phyloP scores from a whole-genome alignment of 2,888 invertebrate species.

The Cryptocephalus primarius region DNA sequence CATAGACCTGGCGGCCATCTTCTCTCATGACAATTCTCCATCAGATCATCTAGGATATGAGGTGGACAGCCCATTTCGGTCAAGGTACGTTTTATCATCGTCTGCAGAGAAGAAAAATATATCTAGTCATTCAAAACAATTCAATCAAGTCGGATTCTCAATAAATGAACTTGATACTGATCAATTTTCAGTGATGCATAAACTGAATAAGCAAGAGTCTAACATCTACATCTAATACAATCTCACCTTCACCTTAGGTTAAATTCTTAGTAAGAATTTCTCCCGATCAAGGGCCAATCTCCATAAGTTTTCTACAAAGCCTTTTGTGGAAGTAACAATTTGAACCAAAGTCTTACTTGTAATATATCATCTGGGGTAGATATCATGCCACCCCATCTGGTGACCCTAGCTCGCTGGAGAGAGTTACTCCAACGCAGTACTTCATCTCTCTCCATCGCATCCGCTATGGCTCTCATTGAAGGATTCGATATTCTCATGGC shows the following conservation, averaged over 20 bases:
- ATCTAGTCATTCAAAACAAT: not conserved
- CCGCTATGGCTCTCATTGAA: conserved; percentile 81
- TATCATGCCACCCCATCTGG: conserved; percentile 97
- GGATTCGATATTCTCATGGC: conserved; percentile 89
- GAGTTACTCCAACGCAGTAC: conserved; percentile 82
- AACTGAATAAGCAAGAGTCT: no score
- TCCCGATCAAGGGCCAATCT: no score
- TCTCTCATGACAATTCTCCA: conserved; percentile 95
- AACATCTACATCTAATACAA: no score
- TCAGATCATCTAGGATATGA: conserved; percentile 85
- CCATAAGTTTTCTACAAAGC: no score
- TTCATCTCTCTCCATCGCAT: conserved; percentile 91
- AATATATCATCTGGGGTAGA: conserved; percentile 92
- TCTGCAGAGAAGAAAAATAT: conserved; percentile 42
- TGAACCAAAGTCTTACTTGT: conserved; percentile 47
- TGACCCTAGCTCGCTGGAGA: conserved; percentile 74
- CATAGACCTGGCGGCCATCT: conserved; percentile 91
- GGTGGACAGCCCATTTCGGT: conserved; percentile 91
- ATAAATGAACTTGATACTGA: no score
- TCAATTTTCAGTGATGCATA: no score
- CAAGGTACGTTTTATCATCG: conserved; percentile 86
- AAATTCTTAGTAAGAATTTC: no score
- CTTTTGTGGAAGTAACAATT: no score
- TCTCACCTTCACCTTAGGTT: no score
- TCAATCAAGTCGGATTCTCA: no score